phyloP scores from a whole-genome alignment of 2,113 vertebrate species.

The Castor canadensis region DNA sequence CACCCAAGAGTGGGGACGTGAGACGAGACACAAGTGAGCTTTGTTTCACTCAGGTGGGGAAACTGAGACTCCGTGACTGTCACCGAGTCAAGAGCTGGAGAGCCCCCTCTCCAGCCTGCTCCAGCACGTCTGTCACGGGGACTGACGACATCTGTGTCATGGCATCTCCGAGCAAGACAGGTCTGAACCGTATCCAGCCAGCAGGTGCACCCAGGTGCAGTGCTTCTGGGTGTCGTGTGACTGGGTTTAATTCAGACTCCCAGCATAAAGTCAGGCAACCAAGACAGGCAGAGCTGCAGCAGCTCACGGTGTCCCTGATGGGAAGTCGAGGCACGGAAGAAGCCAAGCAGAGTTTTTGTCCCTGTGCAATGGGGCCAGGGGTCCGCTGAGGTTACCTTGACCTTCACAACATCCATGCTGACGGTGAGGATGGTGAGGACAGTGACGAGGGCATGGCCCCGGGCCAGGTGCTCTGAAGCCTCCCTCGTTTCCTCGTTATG shows the following conservation, averaged over 20 bases:
- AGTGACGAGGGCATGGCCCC: not conserved
- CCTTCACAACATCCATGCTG: too few species aligned
- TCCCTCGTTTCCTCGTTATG: accelerated
- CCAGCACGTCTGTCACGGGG: not conserved
- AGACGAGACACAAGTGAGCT: too few species aligned
- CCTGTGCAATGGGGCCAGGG: not conserved
- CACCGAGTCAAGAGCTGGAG: not conserved
- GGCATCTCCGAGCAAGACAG: too few species aligned
- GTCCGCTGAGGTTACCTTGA: not conserved
- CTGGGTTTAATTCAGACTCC: too few species aligned
- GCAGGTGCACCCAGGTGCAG: too few species aligned
- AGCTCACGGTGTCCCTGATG: not conserved
- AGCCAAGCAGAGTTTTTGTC: not conserved
- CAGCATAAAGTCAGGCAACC: too few species aligned
- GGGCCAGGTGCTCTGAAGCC: not conserved
- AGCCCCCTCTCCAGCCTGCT: not conserved
- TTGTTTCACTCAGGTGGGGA: not conserved
- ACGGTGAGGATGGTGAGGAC: not conserved
- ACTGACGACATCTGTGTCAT: too few species aligned
- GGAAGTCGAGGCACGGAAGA: not conserved
- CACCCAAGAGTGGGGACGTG: too few species aligned
- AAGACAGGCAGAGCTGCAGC: too few species aligned
- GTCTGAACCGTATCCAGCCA: too few species aligned
- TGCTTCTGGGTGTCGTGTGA: too few species aligned
- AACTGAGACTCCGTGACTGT: too few species aligned